phyloP scores from a whole-genome alignment of 2,888 invertebrate species.

The Pyrochroa serraticornis region DNA sequence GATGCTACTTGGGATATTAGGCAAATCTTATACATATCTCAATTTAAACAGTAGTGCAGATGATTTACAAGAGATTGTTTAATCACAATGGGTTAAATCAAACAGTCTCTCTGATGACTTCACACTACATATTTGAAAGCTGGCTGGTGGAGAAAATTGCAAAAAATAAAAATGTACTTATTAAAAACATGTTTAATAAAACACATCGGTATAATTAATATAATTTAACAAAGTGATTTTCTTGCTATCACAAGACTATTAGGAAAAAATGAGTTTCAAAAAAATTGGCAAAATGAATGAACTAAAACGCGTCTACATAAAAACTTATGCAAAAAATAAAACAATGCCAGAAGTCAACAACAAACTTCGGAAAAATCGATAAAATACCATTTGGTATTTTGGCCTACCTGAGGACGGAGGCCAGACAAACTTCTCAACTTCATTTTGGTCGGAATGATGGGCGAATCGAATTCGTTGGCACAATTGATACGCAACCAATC shows the following conservation, averaged over 20 bases:
- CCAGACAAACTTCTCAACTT: constrained; percentile 23
- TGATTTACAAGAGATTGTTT: too few relatives aligned
- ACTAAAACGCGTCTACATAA: constrained; percentile 16
- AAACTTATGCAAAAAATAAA: constrained; percentile 37
- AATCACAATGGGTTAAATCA: too few relatives aligned
- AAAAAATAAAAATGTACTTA: too few relatives aligned
- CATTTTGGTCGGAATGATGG: constrained; percentile 34
- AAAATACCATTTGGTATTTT: constrained; percentile 33
- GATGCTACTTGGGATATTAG: too few relatives aligned
- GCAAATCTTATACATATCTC: too few relatives aligned
- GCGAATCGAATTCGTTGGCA: constrained; percentile 41
- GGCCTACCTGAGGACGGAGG: constrained; percentile 51
- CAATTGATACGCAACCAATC: constrained; percentile 64
- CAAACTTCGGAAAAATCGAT: constrained; percentile 30
- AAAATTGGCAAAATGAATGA: background rate
- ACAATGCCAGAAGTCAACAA: constrained; percentile 36
- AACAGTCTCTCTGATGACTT: too few relatives aligned
- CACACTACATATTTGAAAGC: too few relatives aligned
- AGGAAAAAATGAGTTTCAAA: background rate
- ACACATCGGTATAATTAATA: too few relatives aligned
- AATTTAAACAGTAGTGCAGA: too few relatives aligned
- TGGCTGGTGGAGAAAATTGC: too few relatives aligned
- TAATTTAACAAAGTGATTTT: too few relatives aligned
- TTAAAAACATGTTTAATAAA: too few relatives aligned
- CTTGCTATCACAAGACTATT: background rate